Evolutionary conservation across 2,888 invertebrate species (phyloP), one percentile per base, ranked within the genome.

Genomic region (Galerucella calmariensis): DNA sequence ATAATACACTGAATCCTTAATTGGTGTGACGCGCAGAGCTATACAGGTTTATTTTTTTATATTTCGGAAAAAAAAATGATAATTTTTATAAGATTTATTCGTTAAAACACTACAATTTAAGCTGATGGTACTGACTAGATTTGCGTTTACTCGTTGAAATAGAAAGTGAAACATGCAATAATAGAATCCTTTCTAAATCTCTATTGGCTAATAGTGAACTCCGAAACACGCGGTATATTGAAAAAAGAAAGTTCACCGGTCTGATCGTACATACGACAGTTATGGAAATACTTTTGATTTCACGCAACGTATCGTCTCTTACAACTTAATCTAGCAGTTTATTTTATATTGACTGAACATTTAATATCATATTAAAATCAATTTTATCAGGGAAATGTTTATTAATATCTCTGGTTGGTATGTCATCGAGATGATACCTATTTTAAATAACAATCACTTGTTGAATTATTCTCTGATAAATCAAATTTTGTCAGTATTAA

Each of bases 141-240:
- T 71, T 53, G 71, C 73, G 71, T 73, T 75, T 74, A 74, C 70
- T 67, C 61, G 75, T 69, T 72, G 69, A 65, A 72, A 74, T 79
- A 79, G 81, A 81, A 81, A 81, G 81, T 80, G 79, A 80, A 78
- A 76, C 72, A 53, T 70, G 69, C 62, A 69, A 69, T 41, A 41
- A 41, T 58, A 80, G 76, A 74, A 71, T 75, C 80, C 81, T 81
- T 81, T 81, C 81, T 81, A 81, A 68, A 73, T 73, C 78, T 67
- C 73, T 77, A 81, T 81, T 80, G 81, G 81, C 70, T 74, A 71
- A 61, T 62, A 65, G 59, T 69, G 69, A 51, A 20, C 66, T 48
- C 56, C 63, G 67, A 72, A 67, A 51, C 69, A 62, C 44, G 53
- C 63, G 53, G 67, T 75, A 53, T 59, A 70, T 56, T 66, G 67